Conservation (phyloP, 2,797 vertebrate species). For the Phalanger gymnotis region DNA sequence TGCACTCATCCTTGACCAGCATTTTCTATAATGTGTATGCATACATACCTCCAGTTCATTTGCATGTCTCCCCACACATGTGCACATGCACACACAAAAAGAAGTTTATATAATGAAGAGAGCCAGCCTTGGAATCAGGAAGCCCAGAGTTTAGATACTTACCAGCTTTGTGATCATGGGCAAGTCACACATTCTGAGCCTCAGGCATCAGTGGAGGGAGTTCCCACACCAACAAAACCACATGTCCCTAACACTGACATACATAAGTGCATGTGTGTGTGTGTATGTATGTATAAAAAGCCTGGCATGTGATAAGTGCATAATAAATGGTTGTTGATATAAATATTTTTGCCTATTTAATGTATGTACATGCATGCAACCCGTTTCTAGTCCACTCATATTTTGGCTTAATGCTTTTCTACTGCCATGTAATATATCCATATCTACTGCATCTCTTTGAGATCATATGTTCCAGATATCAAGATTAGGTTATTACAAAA, state of each 20-base stretch:
- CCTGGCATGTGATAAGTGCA: background rate
- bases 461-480: background rate
- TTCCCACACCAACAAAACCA: background rate
- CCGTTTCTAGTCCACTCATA: background rate
- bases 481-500: background rate
- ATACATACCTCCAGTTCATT: background rate
- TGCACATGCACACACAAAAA: background rate
- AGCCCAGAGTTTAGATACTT: background rate
- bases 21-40: background rate
- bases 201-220: background rate
- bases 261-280: background rate
- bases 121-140: background rate
- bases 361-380: too few species aligned
- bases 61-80: background rate
- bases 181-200: background rate
- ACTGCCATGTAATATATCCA: background rate
- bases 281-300: background rate
- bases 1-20: background rate
- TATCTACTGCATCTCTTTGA: background rate
- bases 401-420: background rate
- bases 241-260: background rate
- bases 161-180: background rate
- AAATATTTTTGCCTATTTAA: background rate
- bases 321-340: background rate
- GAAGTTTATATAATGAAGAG: background rate